Percentiles rank a stretch among this genome's conserved stretches.
phyloP scores from a whole-genome alignment of 2,888 invertebrate species.

The Hesperia comma region DNA sequence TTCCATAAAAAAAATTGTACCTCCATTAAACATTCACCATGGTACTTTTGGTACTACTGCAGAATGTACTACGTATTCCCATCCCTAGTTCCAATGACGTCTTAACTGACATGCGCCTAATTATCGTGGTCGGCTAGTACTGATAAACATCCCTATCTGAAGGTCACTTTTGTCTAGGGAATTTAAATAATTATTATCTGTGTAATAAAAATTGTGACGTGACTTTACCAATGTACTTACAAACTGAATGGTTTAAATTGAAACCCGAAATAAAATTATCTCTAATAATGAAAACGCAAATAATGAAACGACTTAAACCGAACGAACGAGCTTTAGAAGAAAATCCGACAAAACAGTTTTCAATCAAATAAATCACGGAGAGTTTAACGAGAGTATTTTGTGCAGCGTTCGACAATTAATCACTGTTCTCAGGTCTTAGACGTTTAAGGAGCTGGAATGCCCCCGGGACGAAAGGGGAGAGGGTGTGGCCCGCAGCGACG shows the following conservation, averaged over 20 bases:
- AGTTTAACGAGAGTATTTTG: conserved; percentile 61
- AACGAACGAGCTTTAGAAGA: conserved; percentile 7
- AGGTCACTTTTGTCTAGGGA: too few relatives aligned
- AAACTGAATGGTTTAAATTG: neutral
- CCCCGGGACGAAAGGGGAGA: conserved; percentile 71
- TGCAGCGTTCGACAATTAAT: conserved; percentile 71
- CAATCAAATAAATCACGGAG: conserved; percentile 76
- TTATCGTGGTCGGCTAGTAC: too few relatives aligned
- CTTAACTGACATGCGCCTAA: too few relatives aligned
- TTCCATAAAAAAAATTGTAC: too few relatives aligned
- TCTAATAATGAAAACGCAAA: conserved; percentile 19
- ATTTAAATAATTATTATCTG: too few relatives aligned
- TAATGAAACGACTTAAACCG: conserved; percentile 10
- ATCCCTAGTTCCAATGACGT: too few relatives aligned
- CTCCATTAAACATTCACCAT: too few relatives aligned
- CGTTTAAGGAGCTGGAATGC: conserved; percentile 65
- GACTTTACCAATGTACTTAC: neutral
- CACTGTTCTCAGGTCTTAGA: conserved; percentile 75
- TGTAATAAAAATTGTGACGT: too few relatives aligned
- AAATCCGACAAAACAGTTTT: conserved; percentile 47
- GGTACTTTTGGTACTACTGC: too few relatives aligned
- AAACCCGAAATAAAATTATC: conserved; percentile 12
- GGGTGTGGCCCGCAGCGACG: conserved; percentile 75
- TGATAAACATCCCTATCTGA: too few relatives aligned
- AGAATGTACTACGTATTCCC: too few relatives aligned